Evolutionary conservation across 2,113 vertebrate species (phyloP), one percentile per base, ranked within the genome.

Genomic region (Scomber scombrus): DNA sequence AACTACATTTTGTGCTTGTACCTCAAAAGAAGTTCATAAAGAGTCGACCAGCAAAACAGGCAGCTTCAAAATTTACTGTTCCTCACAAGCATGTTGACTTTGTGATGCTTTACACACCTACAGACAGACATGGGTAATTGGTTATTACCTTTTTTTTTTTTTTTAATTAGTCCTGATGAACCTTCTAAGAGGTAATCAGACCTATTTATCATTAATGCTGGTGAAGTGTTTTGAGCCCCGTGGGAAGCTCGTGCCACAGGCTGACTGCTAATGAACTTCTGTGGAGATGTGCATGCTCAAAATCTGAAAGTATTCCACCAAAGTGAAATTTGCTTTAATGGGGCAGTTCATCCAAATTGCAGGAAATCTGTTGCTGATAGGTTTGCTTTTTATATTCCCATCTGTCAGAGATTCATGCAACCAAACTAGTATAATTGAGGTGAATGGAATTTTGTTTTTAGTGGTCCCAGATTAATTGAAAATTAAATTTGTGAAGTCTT

Each of bases 291-390:
- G 54, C 74, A 46, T 2, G 58, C 31, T 40, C 58, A 65, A 71
- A 73, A 80, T 40, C 21, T 49, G 14, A 23, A 77, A 60, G 70
- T 55, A 13, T 81, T 87, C 71, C 52, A 74, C 64, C 86, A 73
- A 49, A 29, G 19, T 51, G 51, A 81, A 75, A 63, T 71, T 40
- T 54, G 84, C 21, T 45, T 77, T 63, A 55, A 72, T 63, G 65
- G 68, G 58, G 29, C 60, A 68, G 68, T 76, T 86, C 45, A 51
- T 62, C 47, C 54, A 58, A 26, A 75, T 63, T 15, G 7, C 1
- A 19, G 46, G 54, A 18, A 15, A 8, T 16, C 16, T 16, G 3
- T 62, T 16, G 23, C 23, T 26, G 23, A 26, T 26, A 26, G 23
- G 23, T 26, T 26, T 26, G 23, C 23, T 26, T 26, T 2, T 26